Percentiles rank a stretch among this genome's conserved stretches.
Evolutionary conservation across 2,113 vertebrate genomes (phyloP).

Genomic region (Xyrauchen texanus): DNA sequence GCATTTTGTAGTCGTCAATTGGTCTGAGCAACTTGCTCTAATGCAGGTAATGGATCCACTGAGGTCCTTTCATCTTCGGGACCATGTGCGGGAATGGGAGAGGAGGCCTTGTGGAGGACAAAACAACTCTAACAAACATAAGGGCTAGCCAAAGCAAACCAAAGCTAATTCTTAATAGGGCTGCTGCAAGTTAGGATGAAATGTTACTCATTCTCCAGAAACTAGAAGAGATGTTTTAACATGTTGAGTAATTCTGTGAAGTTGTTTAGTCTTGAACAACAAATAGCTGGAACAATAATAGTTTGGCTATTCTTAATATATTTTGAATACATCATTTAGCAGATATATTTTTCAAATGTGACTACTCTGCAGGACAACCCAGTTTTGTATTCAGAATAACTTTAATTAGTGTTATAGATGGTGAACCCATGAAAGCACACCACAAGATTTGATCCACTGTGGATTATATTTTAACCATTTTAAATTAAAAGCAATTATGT

Average conservation of each 20-base stretch:
- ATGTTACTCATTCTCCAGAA: conserved; percentile 18
- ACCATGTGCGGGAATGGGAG: conserved; percentile 75
- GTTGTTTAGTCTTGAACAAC: neutral
- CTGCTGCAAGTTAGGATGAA: conserved; percentile 39
- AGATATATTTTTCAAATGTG: neutral
- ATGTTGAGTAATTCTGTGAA: conserved; percentile 21
- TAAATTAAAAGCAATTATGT: no score
- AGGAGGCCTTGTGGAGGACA: conserved; percentile 69
- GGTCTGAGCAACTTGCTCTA: conserved; percentile 85
- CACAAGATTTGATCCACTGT: neutral
- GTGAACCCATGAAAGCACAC: neutral
- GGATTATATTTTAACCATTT: no score
- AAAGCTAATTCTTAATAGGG: conserved; percentile 61
- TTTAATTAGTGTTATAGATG: no score
- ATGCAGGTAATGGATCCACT: conserved; percentile 94
- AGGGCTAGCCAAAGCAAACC: conserved; percentile 71
- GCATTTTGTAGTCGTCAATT: conserved; percentile 89
- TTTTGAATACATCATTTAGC: neutral
- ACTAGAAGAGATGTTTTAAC: conserved; percentile 36
- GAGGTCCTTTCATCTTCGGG: conserved; percentile 92
- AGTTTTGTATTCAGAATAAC: neutral
- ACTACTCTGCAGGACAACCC: neutral
- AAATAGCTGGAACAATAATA: neutral
- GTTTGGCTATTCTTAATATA: neutral
- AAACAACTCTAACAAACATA: conserved; percentile 73